Conservation (phyloP, 2,888 invertebrate species). For the Napeogenes inachia region DNA sequence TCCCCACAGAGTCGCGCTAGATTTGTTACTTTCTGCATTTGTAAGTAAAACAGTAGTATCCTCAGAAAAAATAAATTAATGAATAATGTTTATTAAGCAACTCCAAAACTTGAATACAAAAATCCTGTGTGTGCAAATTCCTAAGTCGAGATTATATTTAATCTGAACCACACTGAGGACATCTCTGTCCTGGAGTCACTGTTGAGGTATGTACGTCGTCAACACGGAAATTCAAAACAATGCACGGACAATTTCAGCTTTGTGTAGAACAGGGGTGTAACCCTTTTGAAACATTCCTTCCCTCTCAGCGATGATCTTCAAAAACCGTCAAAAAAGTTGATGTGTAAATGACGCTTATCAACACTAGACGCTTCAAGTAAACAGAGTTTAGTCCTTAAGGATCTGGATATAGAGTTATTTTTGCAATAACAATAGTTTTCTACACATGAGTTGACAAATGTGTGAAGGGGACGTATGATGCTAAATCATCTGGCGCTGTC, state of each 20-base stretch:
- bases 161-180: too few relatives aligned
- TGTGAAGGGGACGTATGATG: slow-evolving; percentile 21
- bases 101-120: too few relatives aligned
- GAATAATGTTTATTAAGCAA: too few relatives aligned
- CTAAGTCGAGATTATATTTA: too few relatives aligned
- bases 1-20: neutral
- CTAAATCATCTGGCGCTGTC: slow-evolving; percentile 23
- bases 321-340: slow-evolving; percentile 27
- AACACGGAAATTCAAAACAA: slow-evolving; percentile 6
- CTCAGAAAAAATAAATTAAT: too few relatives aligned
- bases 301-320: slow-evolving; percentile 19
- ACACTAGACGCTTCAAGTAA: slow-evolving; percentile 10
- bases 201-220: neutral
- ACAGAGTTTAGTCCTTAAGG: neutral
- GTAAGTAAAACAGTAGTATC: neutral
- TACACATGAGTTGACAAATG: slow-evolving; percentile 21
- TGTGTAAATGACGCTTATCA: slow-evolving; percentile 32
- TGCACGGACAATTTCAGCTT: slow-evolving; percentile 2
- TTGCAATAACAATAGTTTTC: slow-evolving; percentile 9
- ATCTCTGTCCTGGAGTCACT: too few relatives aligned
- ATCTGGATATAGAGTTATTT: slow-evolving; percentile 11
- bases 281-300: slow-evolving; percentile 20
- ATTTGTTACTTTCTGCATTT: neutral
- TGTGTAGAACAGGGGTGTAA: slow-evolving; percentile 8
- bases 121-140: too few relatives aligned